phyloP scores from a whole-genome alignment of 1,140 invertebrate species.

The Papilio machaon region DNA sequence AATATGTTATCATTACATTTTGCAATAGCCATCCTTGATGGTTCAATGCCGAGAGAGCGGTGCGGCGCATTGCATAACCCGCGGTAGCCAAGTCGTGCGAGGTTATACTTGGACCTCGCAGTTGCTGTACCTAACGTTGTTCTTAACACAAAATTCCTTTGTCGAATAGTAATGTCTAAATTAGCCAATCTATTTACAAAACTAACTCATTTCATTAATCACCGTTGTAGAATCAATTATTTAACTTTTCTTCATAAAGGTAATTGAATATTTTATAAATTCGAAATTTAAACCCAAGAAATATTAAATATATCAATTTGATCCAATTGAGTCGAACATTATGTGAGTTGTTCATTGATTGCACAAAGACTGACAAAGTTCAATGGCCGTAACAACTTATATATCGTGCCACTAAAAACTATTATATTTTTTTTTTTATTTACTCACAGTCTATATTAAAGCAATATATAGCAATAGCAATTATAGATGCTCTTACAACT shows the following conservation, averaged over 20 bases:
- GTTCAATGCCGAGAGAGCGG: constrained; percentile 75
- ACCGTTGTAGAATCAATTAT: neutral
- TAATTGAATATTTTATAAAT: neutral
- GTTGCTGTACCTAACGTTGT: constrained; percentile 21
- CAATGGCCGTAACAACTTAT: neutral
- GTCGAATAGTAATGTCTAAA: constrained; percentile 16
- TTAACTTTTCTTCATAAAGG: neutral
- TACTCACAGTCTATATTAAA: neutral
- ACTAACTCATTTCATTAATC: neutral
- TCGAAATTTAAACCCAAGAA: neutral
- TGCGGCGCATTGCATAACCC: constrained; percentile 52
- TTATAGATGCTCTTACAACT: too few species aligned
- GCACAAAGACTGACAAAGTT: neutral
- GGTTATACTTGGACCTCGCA: constrained; percentile 68
- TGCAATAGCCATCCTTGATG: constrained; percentile 46
- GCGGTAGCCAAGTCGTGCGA: constrained; percentile 72
- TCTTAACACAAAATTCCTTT: constrained; percentile 29
- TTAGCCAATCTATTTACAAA: neutral
- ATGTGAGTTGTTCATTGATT: neutral
- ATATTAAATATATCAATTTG: neutral
- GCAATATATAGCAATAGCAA: too few species aligned
- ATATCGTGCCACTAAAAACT: neutral
- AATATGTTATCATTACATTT: constrained; percentile 25
- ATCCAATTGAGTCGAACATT: neutral
- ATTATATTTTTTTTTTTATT: too few species aligned